phyloP scores from a whole-genome alignment of 2,113 vertebrate species.

The Danionella cerebrum region DNA sequence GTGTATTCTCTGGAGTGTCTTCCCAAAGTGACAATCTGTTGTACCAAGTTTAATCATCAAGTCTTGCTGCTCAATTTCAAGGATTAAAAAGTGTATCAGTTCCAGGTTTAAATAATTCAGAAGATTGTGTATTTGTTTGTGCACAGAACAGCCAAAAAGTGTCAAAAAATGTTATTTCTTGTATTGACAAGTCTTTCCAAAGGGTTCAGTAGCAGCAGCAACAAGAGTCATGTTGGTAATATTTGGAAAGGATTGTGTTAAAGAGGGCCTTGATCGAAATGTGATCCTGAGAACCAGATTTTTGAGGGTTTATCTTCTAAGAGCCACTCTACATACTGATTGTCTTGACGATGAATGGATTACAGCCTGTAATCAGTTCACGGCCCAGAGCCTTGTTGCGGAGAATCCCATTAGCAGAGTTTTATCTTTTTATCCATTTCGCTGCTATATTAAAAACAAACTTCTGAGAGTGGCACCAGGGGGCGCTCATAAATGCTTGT shows the following conservation, averaged over 20 bases:
- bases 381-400: constrained; percentile 47
- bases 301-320: constrained; percentile 31
- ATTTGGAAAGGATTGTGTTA: not conserved
- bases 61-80: too few relatives aligned
- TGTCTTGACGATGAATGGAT: constrained; percentile 51
- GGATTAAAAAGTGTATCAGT: too few relatives aligned
- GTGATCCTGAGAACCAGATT: constrained; percentile 22
- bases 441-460: not conserved
- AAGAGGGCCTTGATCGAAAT: constrained; percentile 28
- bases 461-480: not conserved
- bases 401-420: constrained; percentile 43
- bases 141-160: too few relatives aligned
- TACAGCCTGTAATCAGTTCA: constrained; percentile 58
- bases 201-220: too few relatives aligned
- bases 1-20: too few relatives aligned
- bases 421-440: not conserved
- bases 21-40: too few relatives aligned
- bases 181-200: too few relatives aligned
- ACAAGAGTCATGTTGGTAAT: too few relatives aligned
- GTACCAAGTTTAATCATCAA: too few relatives aligned
- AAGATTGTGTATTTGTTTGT: too few relatives aligned
- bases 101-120: too few relatives aligned
- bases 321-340: constrained; percentile 32
- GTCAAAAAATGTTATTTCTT: too few relatives aligned
- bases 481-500: not conserved